A percentile compares a stretch with the other conserved stretches of the same genome.
Conservation (phyloP, 2,113 vertebrate genomes). For the Coregonus clupeaformis region DNA sequence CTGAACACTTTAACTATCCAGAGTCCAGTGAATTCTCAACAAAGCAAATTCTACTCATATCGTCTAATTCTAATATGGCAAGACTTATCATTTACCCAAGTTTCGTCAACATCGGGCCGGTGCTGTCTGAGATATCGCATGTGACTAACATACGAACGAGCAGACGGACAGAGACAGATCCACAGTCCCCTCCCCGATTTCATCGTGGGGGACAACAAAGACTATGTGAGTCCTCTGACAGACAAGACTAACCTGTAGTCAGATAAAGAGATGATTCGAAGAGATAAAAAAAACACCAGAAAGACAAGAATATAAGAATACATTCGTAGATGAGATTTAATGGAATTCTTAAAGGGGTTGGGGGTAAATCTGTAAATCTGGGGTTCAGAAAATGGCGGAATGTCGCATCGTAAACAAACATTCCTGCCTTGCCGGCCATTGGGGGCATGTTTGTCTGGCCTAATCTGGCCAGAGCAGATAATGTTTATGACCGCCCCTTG, state of each 20-base stretch:
- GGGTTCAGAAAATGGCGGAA: slow-evolving; percentile 49
- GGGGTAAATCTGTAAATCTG: slow-evolving; percentile 24
- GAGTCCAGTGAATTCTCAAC: too few species aligned
- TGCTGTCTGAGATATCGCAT: too few species aligned
- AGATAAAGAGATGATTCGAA: neutral
- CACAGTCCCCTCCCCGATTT: too few species aligned
- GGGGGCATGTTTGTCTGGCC: slow-evolving; percentile 69
- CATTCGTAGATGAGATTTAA: neutral
- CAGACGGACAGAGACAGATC: too few species aligned
- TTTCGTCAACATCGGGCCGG: too few species aligned
- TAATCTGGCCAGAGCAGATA: slow-evolving; percentile 79
- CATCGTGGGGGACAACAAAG: too few species aligned
- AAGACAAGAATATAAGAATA: neutral
- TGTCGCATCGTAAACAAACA: slow-evolving; percentile 48
- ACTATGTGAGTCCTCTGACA: neutral
- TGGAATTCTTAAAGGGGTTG: slow-evolving; percentile 3
- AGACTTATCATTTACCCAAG: too few species aligned
- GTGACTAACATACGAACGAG: too few species aligned
- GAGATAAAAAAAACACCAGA: neutral
- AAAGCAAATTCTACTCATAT: too few species aligned
- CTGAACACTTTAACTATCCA: neutral
- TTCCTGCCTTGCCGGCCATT: slow-evolving; percentile 45
- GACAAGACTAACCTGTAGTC: neutral
- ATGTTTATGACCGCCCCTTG: slow-evolving; percentile 71
- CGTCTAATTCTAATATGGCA: too few species aligned